Evolutionary conservation across 1,140 invertebrate genomes (phyloP).

Genomic region (Tetragonula clypearis): DNA sequence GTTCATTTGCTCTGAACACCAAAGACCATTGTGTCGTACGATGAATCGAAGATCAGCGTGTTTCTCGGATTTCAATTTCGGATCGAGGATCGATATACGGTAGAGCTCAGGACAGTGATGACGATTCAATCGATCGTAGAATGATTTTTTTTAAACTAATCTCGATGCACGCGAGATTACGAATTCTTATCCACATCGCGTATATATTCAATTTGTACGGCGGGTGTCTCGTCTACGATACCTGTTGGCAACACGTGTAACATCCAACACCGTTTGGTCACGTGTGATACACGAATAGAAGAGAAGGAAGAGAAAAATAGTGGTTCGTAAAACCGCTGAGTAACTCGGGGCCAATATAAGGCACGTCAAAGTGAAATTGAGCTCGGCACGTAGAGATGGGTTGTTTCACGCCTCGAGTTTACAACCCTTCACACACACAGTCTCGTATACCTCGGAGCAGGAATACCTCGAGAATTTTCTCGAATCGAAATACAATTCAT

Average conservation of each 20-base stretch:
- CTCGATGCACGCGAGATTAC: too few species aligned
- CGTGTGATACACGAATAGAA: background rate
- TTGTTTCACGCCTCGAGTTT: slow-evolving; percentile 42
- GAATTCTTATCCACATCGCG: too few species aligned
- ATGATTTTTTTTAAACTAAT: too few species aligned
- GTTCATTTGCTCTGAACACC: background rate
- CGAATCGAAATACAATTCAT: slow-evolving; percentile 14
- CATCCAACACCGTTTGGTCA: background rate
- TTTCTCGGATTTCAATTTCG: too few species aligned
- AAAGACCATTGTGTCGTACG: background rate
- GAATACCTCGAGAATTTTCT: slow-evolving; percentile 31
- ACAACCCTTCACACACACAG: slow-evolving; percentile 30
- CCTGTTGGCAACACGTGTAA: background rate
- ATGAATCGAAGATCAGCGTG: background rate
- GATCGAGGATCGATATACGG: too few species aligned
- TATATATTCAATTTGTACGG: background rate
- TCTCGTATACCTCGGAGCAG: slow-evolving; percentile 17
- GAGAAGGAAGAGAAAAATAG: slow-evolving; percentile 19
- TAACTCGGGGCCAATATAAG: slow-evolving; percentile 60
- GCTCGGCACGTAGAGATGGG: slow-evolving; percentile 49
- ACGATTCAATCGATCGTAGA: too few species aligned
- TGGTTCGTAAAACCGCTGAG: slow-evolving; percentile 57
- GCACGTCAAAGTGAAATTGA: slow-evolving; percentile 59
- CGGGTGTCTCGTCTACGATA: background rate
- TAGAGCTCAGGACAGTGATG: too few species aligned